Base-by-base conservation (phyloP, 2,113 vertebrate species). In the Brachyistius frenatus region DNA sequence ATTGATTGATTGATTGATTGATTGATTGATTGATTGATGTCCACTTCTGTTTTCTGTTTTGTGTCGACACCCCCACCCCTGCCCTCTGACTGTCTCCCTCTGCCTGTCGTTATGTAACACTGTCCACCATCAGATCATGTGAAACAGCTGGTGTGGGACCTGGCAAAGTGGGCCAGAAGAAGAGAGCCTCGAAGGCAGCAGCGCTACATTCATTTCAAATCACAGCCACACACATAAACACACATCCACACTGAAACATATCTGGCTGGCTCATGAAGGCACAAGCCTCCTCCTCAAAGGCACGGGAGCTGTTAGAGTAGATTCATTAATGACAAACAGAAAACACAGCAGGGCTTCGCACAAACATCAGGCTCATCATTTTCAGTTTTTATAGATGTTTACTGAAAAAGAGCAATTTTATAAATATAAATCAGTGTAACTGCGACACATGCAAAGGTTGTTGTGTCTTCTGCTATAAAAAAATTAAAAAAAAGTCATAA, bases 331-430 rank as follows among this genome's bases (percentile, higher is more conserved):
- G 67, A 81, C 36, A 74, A 75, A 87, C 72, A 73, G 52, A 75
- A n/a, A 75, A 78, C 33, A 2, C 36, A 65, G 54, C 7, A 36
- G 30, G 62, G 57, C 37, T 61, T 75, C 41, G 52, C 49, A 83
- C 39, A 61, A n/a, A 69, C 5, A 46, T 23, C 53, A 36, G 74
- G 78, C 84, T 90, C 85, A 85, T 77, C 74, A 50, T 83, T 78
- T 72, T 80, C 37, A 7, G 39, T 57, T 63, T 60, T 50, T 16
- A 31, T 1, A 39, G 1, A 16, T n/a, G 2, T 64, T 30, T 11
- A 11, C 5, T 8, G 5, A 62, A 53, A 72, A 32, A 4, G 1
- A 0, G 6, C 10, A 7, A 36, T 36, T 13, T 65, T 35, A 41
- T 52, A 5, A 8, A 35, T 52, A 11, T 10, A 53, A 66, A 54